Evolutionary conservation across 2,888 invertebrate genomes (phyloP).

Genomic region (Amiota minor): DNA sequence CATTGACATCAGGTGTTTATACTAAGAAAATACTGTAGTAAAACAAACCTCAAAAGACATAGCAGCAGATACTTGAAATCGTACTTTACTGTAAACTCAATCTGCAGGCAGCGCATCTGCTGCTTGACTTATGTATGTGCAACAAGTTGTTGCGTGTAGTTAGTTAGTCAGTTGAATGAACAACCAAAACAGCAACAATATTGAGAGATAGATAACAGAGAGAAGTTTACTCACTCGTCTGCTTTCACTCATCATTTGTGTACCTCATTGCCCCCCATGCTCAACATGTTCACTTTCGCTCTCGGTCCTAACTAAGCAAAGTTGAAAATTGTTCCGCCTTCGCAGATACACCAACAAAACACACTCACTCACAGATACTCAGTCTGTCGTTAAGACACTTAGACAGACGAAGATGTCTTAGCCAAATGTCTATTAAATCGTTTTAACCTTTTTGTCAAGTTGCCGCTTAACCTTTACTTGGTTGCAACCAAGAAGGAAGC

Average conservation of each 20-base stretch:
- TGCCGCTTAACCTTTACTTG: conserved; percentile 68
- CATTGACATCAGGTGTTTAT: conserved; percentile 21
- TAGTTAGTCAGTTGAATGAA: conserved; percentile 5
- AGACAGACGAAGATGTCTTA: conserved; percentile 34
- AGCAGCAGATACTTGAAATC: no score
- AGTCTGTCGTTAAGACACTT: background rate
- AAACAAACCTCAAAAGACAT: background rate
- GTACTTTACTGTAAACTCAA: background rate
- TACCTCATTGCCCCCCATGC: background rate
- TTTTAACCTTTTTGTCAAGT: conserved; percentile 70
- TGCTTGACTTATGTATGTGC: conserved; percentile 13
- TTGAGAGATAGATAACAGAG: background rate
- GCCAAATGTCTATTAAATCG: conserved; percentile 63
- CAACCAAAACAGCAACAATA: background rate
- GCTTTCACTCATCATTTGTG: background rate
- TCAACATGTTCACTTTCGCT: background rate
- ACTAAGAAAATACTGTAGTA: conserved; percentile 20
- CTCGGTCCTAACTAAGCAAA: background rate
- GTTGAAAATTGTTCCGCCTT: conserved; percentile 19
- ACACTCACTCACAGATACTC: no score
- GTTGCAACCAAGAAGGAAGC: conserved; percentile 61
- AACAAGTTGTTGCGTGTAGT: conserved; percentile 11
- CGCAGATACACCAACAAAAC: background rate
- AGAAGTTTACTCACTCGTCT: background rate
- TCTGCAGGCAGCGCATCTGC: conserved; percentile 4